Base-by-base conservation (phyloP, 2,888 invertebrate genomes). In the Calliopum simillimum region DNA sequence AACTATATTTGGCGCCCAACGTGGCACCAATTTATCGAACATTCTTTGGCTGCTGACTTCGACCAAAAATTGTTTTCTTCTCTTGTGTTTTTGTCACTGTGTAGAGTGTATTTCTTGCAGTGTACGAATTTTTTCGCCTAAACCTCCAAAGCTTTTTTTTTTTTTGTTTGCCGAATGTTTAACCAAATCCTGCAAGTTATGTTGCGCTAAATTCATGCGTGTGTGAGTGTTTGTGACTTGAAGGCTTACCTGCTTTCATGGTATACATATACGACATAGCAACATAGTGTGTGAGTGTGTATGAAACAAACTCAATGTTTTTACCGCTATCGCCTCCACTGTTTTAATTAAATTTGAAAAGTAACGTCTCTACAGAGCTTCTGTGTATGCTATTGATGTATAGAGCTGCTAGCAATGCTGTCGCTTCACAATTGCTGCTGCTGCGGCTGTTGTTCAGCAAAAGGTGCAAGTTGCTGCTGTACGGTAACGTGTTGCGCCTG, bases 141-240 rank as follows among this genome's bases (percentile, higher is more conserved):
- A 33, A 33, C 5, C 8, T 33, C 8, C n/a, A n/a, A 33, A 33
- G 8, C 33, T 55, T 41, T 16, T 41, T 56, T 61, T 16, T 67
- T 71, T 73, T 77, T 73, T 75, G 71, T 73, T 75, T 59, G 49
- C 70, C 72, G 71, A 76, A 74, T 77, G 74, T 74, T 76, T 76
- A 72, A 78, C 79, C 74, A 74, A 78, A 79, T 79, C 61, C 47
- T 53, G 25, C 25, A 25, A 13, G 51, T 51, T 19, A 16, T 16
- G 13, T 21, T 21, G 3, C 21, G 55, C 55, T 19, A 14, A 21
- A 4, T 21, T 23, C 58, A 16, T 11, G 13, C 41, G 55, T 53
- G 55, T 43, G 53, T 41, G 51, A 53, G 53, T 53, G 19, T 53
- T 33, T n/a, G 49, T 41, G 41, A n/a, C 14, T 23, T 33, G 14